These are phyloP conservation scores for Hyposoter dolosus DNA, from an alignment of 2,888 invertebrate species.

Conservation along the genomic window DNA sequence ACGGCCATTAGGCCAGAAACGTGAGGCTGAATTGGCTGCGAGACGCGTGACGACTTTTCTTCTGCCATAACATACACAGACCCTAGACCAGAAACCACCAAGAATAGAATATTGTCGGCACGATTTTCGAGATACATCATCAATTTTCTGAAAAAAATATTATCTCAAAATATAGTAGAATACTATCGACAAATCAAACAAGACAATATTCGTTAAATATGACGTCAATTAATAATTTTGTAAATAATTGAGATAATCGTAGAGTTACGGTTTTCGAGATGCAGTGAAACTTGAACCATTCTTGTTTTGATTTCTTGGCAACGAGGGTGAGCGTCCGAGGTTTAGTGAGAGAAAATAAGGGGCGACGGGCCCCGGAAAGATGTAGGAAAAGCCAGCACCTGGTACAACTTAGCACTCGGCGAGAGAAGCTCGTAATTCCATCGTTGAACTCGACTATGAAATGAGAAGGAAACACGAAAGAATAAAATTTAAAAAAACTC, in stretches of 20 bases:
- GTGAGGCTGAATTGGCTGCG: slow-evolving; percentile 46
- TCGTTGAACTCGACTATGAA: slow-evolving; percentile 48
- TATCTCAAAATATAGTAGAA: too few species aligned
- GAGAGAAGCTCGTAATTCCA: slow-evolving; percentile 68
- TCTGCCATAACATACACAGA: background rate
- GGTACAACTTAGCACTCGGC: slow-evolving; percentile 71
- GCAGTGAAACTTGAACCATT: background rate
- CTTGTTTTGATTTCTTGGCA: background rate
- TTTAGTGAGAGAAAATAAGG: background rate
- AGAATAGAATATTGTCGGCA: background rate
- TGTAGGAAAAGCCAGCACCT: slow-evolving; percentile 60
- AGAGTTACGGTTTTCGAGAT: background rate
- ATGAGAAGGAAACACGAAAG: background rate
- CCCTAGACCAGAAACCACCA: background rate
- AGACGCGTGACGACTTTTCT: background rate
- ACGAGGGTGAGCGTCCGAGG: background rate
- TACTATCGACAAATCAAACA: too few species aligned
- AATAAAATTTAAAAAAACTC: background rate
- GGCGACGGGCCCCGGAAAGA: background rate
- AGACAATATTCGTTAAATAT: too few species aligned
- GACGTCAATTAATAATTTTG: background rate
- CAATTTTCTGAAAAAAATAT: too few species aligned
- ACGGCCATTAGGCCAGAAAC: slow-evolving; percentile 45
- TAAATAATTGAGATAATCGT: background rate
- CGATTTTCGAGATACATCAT: background rate